Conservation (phyloP, 2,113 vertebrate species). For the Mandrillus leucophaeus region DNA sequence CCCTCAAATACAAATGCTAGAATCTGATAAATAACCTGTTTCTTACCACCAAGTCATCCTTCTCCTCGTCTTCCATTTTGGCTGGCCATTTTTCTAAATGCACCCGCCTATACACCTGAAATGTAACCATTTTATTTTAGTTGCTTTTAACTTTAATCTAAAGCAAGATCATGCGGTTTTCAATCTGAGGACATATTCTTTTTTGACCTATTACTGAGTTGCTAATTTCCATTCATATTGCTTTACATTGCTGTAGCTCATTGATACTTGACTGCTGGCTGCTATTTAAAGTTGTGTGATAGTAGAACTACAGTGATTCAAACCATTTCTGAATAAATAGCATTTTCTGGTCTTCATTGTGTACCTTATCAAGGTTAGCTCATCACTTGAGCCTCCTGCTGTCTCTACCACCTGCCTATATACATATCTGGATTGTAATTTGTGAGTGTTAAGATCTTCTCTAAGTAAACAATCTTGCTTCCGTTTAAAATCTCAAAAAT, state of each 20-base stretch:
- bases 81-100: neutral
- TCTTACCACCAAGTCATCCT: neutral
- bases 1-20: neutral
- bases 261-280: neutral
- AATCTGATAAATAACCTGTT: neutral
- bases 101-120: neutral
- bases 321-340: neutral
- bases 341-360: neutral
- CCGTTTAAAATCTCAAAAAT: neutral
- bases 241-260: neutral
- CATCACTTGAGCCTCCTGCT: neutral
- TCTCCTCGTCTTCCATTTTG: neutral
- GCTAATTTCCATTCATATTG: neutral
- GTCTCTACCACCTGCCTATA: neutral
- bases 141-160: constrained; percentile 23
- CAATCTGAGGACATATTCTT: neutral
- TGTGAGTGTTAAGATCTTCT: neutral
- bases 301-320: neutral
- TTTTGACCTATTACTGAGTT: neutral
- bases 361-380: neutral
- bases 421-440: neutral
- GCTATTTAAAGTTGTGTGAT: neutral
- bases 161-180: neutral
- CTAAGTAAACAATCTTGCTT: neutral
- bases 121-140: neutral